Evolutionary conservation across 2,888 invertebrate species (phyloP), one percentile per base, ranked within the genome.

Genomic region (Lasioglossum vierecki): DNA sequence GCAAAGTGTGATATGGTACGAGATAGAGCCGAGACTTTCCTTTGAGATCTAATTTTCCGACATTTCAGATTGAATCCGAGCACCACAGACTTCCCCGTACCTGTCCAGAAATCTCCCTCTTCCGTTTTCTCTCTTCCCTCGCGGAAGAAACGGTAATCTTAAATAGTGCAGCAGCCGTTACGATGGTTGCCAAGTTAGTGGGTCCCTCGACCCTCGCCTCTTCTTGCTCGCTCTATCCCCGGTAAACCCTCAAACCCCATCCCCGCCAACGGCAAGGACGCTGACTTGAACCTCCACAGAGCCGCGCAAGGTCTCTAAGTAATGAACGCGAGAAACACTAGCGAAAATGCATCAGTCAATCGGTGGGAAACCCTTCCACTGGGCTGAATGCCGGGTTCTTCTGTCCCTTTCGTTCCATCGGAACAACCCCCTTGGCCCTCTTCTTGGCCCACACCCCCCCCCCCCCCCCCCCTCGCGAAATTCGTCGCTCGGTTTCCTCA

Each of bases 11-110:
- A 85, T 85, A 85, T 71, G 81, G 79, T 71, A 71, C 66, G 68
- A 79, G 79, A 85, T 89, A 78, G 74, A 84, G 76, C 72, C 80
- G 72, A 77, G 72, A 78, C 76, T 76, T 46, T 60, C 70, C 79
- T 79, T 81, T 80, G 79, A 84, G 84, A 90, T 88, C 85, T 90
- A 87, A 90, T 90, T 90, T 90, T 82, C 87, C 79, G 80, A 87
- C 90, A 68, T 90, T 91, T 90, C 90, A 90, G 91, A 92, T 92
- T 92, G 92, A 91, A 92, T 92, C 88, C 88, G 80, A 83, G 82
- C 84, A 57, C 57, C 70, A 35, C 72, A 44, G 44, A 71, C 75
- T 83, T 57, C 71, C 71, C 71, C 44, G 26, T 44, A 35, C 71
- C 49, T 75, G 63, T 78, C 82, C 71, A 72, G 76, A 26, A 73